A percentile compares a stretch with the other conserved stretches of the same genome.
Conservation (phyloP, 2,797 vertebrate species). For the Rhodeus uyekii region DNA sequence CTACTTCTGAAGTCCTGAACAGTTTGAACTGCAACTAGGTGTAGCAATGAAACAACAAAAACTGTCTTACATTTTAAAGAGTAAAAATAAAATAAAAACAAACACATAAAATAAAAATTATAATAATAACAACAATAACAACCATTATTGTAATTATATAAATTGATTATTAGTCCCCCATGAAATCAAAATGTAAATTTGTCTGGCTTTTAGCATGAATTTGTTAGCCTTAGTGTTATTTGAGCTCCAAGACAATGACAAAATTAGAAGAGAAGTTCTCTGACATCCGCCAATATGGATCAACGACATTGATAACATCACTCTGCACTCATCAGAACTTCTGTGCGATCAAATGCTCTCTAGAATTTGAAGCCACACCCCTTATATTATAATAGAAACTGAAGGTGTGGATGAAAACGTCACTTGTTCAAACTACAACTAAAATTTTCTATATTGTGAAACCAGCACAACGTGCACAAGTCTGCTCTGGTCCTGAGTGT, state of each 20-base stretch:
- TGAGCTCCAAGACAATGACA: background rate
- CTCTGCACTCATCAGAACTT: too few species aligned
- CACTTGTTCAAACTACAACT: too few species aligned
- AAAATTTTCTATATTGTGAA: too few species aligned
- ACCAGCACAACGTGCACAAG: too few species aligned
- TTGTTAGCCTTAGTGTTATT: too few species aligned
- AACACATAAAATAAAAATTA: background rate
- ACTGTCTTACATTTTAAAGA: background rate
- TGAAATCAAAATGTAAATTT: accelerated
- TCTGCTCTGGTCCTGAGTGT: too few species aligned
- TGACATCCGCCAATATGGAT: background rate
- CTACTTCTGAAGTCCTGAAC: background rate
- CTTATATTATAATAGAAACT: too few species aligned
- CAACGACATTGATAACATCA: background rate
- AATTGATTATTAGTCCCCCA: too few species aligned
- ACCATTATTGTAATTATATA: background rate
- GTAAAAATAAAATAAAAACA: background rate
- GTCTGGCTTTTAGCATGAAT: background rate
- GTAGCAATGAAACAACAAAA: background rate
- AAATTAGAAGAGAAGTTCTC: background rate
- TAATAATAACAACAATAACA: background rate
- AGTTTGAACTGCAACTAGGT: background rate
- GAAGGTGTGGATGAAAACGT: too few species aligned
- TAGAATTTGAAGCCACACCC: too few species aligned
- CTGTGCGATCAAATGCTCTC: too few species aligned